Evolutionary conservation across 2,797 vertebrate genomes (phyloP).

Genomic region (Anas bernieri): DNA sequence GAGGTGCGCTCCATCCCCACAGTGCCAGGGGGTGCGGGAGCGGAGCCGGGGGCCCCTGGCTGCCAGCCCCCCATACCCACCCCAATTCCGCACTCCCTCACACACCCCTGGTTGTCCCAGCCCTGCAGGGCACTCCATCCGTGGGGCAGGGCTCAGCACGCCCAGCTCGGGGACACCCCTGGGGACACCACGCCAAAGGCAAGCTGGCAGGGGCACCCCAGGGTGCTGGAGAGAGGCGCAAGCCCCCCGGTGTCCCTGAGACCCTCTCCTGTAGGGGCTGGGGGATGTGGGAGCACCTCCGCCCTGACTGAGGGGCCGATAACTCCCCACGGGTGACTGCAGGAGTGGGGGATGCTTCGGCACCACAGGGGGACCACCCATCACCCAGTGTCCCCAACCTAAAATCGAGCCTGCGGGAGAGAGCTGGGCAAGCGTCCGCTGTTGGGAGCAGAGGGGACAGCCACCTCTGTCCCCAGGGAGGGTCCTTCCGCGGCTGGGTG

Average conservation of each 20-base stretch:
- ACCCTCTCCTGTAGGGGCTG: background rate
- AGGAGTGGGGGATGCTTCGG: background rate
- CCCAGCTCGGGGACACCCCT: background rate
- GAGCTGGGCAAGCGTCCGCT: background rate
- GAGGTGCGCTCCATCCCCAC: background rate
- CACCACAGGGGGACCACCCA: fast-evolving
- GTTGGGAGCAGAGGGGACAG: background rate
- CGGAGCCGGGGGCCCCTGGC: background rate
- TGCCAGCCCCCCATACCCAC: background rate
- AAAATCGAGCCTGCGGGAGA: too few species aligned
- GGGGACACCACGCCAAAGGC: fast-evolving
- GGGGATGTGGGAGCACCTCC: background rate
- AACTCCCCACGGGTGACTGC: background rate
- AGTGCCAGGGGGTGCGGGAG: background rate
- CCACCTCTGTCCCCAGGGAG: background rate
- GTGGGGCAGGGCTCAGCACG: fast-evolving
- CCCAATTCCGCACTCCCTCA: fast-evolving
- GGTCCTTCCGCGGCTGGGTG: background rate
- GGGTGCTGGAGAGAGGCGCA: background rate
- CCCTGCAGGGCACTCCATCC: background rate
- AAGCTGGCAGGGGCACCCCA: background rate
- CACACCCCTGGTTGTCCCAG: fast-evolving
- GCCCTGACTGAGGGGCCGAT: fast-evolving
- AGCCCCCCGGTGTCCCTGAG: background rate
- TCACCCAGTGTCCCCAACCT: background rate